A percentile compares a stretch with the other conserved stretches of the same genome.
phyloP scores from a whole-genome alignment of 2,888 invertebrate species.

The Caenorhabditis virilis region DNA sequence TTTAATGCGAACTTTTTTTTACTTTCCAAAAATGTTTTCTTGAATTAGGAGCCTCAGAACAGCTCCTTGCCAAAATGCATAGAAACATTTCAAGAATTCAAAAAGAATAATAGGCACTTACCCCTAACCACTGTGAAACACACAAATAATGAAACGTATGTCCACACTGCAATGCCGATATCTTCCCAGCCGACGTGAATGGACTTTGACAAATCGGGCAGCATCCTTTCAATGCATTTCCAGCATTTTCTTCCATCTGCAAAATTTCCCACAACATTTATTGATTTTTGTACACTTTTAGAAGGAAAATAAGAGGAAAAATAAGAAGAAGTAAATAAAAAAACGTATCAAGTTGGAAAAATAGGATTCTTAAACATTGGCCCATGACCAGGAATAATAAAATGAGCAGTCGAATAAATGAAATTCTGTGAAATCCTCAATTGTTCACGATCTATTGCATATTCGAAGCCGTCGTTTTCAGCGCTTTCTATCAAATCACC shows the following conservation, averaged over 20 bases:
- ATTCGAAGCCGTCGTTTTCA: slow-evolving; percentile 11
- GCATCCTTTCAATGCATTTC: slow-evolving; percentile 2
- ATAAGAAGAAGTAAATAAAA: background rate
- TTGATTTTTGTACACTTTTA: background rate
- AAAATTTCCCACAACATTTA: background rate
- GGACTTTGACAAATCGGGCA: slow-evolving; percentile 27
- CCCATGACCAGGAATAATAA: slow-evolving; percentile 44
- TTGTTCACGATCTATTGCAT: slow-evolving; percentile 9
- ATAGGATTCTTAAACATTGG: background rate
- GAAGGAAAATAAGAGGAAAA: too few relatives aligned
- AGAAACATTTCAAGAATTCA: too few relatives aligned
- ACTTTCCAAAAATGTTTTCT: too few relatives aligned
- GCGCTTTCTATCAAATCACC: slow-evolving; percentile 45
- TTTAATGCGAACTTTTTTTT: too few relatives aligned
- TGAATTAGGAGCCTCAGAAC: too few relatives aligned
- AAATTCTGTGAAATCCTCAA: slow-evolving; percentile 13
- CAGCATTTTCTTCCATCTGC: background rate
- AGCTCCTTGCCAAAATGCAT: too few relatives aligned
- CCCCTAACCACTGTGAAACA: slow-evolving; percentile 23
- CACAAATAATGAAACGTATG: slow-evolving; percentile 28
- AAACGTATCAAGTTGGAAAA: background rate
- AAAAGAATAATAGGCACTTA: too few relatives aligned
- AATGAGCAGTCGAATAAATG: slow-evolving; percentile 21
- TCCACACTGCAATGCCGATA: slow-evolving; percentile 33
- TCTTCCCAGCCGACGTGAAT: slow-evolving; percentile 10